These are phyloP conservation scores for Cyclargus thomasi DNA, from an alignment of 1,140 invertebrate species.

Conservation along the genomic window DNA sequence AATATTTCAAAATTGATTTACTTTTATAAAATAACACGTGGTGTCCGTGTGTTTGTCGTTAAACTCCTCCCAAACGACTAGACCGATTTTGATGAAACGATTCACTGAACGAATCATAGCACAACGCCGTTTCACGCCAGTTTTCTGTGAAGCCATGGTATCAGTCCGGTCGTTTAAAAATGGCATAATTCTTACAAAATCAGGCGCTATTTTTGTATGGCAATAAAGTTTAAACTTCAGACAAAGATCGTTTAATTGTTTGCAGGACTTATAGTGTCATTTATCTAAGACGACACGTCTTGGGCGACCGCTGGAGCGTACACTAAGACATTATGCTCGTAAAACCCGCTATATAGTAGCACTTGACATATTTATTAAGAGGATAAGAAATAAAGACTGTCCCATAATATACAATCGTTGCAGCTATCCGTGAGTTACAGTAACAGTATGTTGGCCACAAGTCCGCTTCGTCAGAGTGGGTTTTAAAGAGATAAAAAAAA, in stretches of 20 bases:
- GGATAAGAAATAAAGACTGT: slow-evolving; percentile 1
- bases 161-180: too few species aligned
- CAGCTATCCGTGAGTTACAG: neutral
- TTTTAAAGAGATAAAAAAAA: too few species aligned
- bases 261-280: neutral
- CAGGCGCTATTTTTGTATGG: neutral
- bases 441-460: too few species aligned
- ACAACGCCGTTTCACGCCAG: too few species aligned
- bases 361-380: neutral
- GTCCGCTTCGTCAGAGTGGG: too few species aligned
- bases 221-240: neutral
- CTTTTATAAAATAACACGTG: too few species aligned
- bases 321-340: slow-evolving; percentile 1
- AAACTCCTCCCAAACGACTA: too few species aligned
- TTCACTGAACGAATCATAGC: too few species aligned
- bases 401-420: neutral
- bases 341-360: neutral
- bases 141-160: too few species aligned
- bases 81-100: too few species aligned
- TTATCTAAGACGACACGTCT: neutral
- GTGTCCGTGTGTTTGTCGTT: too few species aligned
- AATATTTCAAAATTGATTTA: slow-evolving; percentile 33
- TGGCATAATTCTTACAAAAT: neutral
- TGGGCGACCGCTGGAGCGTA: neutral
- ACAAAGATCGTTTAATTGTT: neutral